Percentiles rank a stretch among this genome's conserved stretches.
phyloP scores from a whole-genome alignment of 2,113 vertebrate genomes.

The Megaceryle torquata region DNA sequence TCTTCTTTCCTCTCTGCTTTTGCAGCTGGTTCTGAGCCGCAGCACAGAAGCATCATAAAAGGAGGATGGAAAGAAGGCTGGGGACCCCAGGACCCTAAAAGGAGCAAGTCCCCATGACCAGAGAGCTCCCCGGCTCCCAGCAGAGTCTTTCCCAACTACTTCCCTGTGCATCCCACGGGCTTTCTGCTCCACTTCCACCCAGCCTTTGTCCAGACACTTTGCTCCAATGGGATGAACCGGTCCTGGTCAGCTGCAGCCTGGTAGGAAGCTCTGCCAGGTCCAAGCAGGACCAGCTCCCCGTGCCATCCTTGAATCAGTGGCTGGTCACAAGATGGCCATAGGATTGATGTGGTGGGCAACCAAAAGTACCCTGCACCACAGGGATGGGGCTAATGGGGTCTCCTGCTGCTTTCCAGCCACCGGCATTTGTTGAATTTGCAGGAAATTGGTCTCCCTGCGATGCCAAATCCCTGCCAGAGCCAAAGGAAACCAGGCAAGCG shows the following conservation, averaged over 20 bases:
- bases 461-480: background rate
- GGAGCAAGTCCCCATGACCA: background rate
- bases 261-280: background rate
- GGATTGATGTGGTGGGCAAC: background rate
- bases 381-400: rapidly evolving
- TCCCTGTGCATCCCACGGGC: background rate
- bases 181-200: background rate
- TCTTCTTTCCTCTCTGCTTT: background rate
- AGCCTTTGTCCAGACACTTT: background rate
- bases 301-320: background rate
- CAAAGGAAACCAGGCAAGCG: background rate
- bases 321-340: rapidly evolving
- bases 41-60: background rate
- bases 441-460: background rate
- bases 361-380: background rate
- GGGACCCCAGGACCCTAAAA: background rate
- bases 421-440: background rate
- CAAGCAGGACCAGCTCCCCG: background rate
- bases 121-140: background rate
- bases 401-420: background rate
- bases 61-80: background rate
- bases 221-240: rapidly evolving
- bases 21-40: background rate
- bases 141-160: background rate
- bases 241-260: rapidly evolving